These are phyloP conservation scores for Sebastes reedi DNA, from an alignment of 2,797 vertebrate species.

Conservation along the genomic window DNA sequence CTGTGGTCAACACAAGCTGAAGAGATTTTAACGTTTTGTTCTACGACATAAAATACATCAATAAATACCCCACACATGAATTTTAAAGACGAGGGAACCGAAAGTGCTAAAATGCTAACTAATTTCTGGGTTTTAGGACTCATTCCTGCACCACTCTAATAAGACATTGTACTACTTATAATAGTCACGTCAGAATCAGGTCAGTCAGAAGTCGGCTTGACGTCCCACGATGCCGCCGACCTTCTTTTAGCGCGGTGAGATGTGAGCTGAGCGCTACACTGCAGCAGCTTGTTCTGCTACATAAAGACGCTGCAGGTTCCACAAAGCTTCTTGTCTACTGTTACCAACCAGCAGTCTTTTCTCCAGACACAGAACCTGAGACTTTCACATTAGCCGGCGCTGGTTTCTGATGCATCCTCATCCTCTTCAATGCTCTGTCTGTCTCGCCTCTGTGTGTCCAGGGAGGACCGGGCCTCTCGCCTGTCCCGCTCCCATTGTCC, in stretches of 20 bases:
- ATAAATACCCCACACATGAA: no score
- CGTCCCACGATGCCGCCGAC: background rate
- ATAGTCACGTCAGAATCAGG: background rate
- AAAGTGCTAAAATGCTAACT: no score
- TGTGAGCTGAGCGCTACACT: background rate
- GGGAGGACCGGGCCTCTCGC: conserved; percentile 41
- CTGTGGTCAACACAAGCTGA: no score
- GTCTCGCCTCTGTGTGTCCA: conserved; percentile 40
- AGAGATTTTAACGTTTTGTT: no score
- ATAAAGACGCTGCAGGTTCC: conserved; percentile 37
- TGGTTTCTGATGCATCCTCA: conserved; percentile 25
- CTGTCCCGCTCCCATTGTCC: conserved; percentile 65
- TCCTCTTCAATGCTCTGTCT: conserved; percentile 58
- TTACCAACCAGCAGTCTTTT: conserved; percentile 31
- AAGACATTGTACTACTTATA: no score
- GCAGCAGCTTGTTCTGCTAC: conserved; percentile 32
- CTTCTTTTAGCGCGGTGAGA: background rate
- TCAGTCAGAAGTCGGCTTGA: background rate
- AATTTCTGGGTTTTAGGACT: no score
- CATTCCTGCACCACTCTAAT: no score
- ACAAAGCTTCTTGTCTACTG: conserved; percentile 49
- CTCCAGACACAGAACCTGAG: conserved; percentile 28
- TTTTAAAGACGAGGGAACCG: no score
- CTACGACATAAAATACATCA: no score
- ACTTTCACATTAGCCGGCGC: background rate